phyloP scores from a whole-genome alignment of 2,113 vertebrate genomes.

The Rhabdornis inornatus region DNA sequence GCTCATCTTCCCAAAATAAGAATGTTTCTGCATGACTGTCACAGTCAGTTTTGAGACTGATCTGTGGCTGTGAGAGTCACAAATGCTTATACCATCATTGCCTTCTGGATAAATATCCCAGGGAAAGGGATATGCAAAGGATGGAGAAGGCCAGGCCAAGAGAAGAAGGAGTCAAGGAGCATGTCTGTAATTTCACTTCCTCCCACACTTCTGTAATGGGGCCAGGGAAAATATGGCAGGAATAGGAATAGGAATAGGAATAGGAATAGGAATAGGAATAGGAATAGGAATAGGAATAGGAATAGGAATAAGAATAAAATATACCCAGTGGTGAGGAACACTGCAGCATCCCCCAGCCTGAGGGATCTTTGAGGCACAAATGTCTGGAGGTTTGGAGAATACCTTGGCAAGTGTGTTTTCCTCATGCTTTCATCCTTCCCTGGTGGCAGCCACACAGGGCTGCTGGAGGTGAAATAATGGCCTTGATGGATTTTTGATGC shows the following conservation, averaged over 20 bases:
- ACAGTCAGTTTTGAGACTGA: neutral
- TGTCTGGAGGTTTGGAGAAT: neutral
- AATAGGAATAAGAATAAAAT: neutral
- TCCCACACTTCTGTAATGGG: neutral
- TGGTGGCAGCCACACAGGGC: neutral
- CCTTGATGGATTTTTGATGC: neutral
- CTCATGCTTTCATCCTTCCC: neutral
- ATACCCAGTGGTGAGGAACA: neutral
- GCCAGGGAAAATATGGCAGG: neutral
- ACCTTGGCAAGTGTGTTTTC: neutral
- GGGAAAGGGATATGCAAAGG: neutral
- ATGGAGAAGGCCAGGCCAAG: neutral
- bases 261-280: neutral
- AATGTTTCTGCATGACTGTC: neutral
- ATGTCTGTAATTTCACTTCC: neutral
- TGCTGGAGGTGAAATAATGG: neutral
- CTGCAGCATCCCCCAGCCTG: neutral
- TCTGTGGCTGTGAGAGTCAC: neutral
- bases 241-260: neutral
- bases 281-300: neutral
- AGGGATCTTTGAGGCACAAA: neutral
- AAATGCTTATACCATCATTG: neutral
- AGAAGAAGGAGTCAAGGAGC: neutral
- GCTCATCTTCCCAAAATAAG: neutral
- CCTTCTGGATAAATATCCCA: neutral